Evolutionary conservation across 1,140 invertebrate genomes (phyloP), one percentile per base, ranked within the genome.

Genomic region (Megathymus violae): DNA sequence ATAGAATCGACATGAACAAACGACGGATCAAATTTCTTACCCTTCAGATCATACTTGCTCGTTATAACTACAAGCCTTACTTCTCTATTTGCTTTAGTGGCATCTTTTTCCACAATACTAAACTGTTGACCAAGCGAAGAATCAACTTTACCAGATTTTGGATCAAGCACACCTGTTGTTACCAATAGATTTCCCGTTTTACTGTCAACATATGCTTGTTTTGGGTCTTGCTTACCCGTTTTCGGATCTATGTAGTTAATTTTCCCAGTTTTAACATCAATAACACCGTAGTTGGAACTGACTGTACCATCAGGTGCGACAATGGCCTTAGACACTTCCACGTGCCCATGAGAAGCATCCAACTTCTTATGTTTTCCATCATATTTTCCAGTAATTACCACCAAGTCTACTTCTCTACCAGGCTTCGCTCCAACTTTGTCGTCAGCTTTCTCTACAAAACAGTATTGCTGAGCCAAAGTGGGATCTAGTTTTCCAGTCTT

Each of bases 161-260:
- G 92, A 82, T 93, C 92, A 11, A 85, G 56, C 3, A 93, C 89
- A 14, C 91, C 92, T 13, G 91, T 92, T 1, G 91, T 88, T 27
- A 93, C 85, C 0, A 93, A 80, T 46, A 93, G 91, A 67, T 93
- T 93, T n/a, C 92, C 92, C 17, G 92, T 93, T 73, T 93, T 93
- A 15, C 88, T 86, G 71, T 93, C 93, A 34, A 93, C 81, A 44
- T 92, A 92, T 0, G 92, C 92, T 73, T 91, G 88, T 80, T 91
- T 92, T 9, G 88, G 88, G 34, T 94, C 93, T 51, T 85, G 78
- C 76, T 93, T 93, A 3, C 92, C 92, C 34, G 92, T 90, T 73
- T 93, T 93, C 1, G 91, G 92, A 71, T 93, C 93, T 22, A 91
- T 88, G 16, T 90, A 92, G 50, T 93, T 83, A 46, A 93, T 91